Percentiles rank a stretch among this genome's conserved stretches.
phyloP scores from a whole-genome alignment of 2,113 vertebrate species.

The western clawed frog (Xenopus tropicalis) region DNA sequence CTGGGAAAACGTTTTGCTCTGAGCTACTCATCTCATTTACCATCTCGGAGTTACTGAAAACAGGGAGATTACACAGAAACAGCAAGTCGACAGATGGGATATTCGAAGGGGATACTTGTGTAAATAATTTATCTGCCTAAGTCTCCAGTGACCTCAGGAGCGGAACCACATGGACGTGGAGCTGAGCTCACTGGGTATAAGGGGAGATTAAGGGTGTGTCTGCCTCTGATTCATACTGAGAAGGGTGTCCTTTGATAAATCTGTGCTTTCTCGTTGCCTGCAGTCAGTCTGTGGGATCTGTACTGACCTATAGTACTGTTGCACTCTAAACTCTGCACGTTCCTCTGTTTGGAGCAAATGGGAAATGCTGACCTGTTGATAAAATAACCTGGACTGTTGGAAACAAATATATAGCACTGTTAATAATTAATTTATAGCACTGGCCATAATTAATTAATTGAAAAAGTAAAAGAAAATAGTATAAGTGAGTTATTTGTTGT shows the following conservation, averaged over 20 bases:
- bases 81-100: constrained; percentile 42
- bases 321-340: too few species aligned
- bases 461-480: too few species aligned
- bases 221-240: background rate
- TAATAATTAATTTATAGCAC: too few species aligned
- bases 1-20: constrained; percentile 31
- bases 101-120: constrained; percentile 44
- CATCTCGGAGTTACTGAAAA: constrained; percentile 44
- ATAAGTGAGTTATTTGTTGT: too few species aligned
- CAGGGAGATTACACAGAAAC: constrained; percentile 44
- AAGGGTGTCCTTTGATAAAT: constrained; percentile 10
- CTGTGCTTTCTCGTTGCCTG: background rate
- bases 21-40: constrained; percentile 43
- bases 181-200: constrained; percentile 31
- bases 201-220: constrained; percentile 25
- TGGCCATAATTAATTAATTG: too few species aligned
- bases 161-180: constrained; percentile 38
- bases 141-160: constrained; percentile 37
- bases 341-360: too few species aligned
- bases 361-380: too few species aligned
- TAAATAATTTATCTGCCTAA: constrained; percentile 46
- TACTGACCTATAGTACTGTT: constrained; percentile 2
- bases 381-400: too few species aligned
- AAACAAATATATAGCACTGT: too few species aligned
- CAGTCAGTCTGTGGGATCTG: constrained; percentile 1